Percentiles rank a stretch among this genome's conserved stretches.
These are phyloP conservation scores for Drosophila ercepeae DNA, from an alignment of 1,140 invertebrate genomes.

Conservation along the genomic window DNA sequence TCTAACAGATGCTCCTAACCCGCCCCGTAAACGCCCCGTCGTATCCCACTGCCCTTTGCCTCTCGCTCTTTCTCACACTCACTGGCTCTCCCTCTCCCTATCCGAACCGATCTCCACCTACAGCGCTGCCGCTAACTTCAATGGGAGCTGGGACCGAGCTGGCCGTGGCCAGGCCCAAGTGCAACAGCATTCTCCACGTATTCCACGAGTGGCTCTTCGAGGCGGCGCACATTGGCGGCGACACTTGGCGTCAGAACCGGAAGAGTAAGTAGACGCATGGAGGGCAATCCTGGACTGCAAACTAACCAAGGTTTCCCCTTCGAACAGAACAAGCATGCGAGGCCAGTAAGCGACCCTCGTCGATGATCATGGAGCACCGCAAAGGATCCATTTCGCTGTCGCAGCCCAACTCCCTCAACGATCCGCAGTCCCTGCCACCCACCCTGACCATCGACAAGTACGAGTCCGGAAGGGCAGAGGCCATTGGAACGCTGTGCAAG, in stretches of 20 bases:
- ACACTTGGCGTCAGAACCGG: constrained; percentile 86
- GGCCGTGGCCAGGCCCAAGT: constrained; percentile 92
- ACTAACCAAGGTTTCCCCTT: neutral
- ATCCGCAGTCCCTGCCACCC: constrained; percentile 71
- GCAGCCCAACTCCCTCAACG: constrained; percentile 81
- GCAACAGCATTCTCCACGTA: constrained; percentile 96
- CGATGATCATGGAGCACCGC: constrained; percentile 83
- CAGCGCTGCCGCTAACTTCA: constrained; percentile 83
- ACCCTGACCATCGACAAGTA: constrained; percentile 87
- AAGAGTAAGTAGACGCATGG: constrained; percentile 82
- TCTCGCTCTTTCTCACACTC: neutral
- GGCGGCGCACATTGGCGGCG: constrained; percentile 94
- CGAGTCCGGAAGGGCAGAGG: constrained; percentile 95
- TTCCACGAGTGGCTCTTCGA: constrained; percentile 99
- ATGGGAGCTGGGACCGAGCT: constrained; percentile 87
- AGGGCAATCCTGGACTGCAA: neutral
- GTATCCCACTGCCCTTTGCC: neutral
- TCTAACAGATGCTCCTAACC: constrained; percentile 47
- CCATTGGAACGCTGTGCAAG: constrained; percentile 96
- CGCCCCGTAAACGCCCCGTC: no score
- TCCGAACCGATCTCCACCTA: neutral
- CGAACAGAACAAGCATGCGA: constrained; percentile 79
- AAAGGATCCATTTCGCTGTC: constrained; percentile 83
- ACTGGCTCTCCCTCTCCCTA: constrained; percentile 6
- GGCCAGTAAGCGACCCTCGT: constrained; percentile 81